Base-by-base conservation (phyloP, 2,888 invertebrate genomes). In the Heteromyza rotundicornis region DNA sequence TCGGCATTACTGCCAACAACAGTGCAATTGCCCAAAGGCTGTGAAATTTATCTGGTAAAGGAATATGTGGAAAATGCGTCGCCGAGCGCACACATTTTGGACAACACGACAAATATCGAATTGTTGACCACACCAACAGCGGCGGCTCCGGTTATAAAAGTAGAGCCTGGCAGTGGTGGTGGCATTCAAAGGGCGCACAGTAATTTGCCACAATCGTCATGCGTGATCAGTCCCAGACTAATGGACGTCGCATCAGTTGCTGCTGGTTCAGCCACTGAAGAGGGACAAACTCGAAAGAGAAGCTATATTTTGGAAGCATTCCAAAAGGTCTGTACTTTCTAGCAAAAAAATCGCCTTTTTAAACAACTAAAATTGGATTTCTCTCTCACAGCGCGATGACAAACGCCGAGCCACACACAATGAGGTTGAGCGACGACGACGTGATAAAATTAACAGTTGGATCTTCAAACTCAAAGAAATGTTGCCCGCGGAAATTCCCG, bases 391-490 rank as follows among this genome's bases (percentile, higher is more conserved):
- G 90, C 88, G 94, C 64, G 95, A 96, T 76, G 95, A 96, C 75
- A 89, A 92, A 77, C 86, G 96, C 69, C 86, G 96, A 79, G 95
- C 94, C 2, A 96, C 95, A 19, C 96, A 97, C 82, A 97, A 97
- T 80, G 96, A 96, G 86, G 96, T 98, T 1, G 97, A 98, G 82
- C 87, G 97, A 72, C 86, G 97, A 66, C 86, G 98, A 51, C 85
- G 98, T 71, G 96, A 97, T 79, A 98, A 97, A 86, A 98, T 98
- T 67, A 98, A 98, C 82, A 94, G 91, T 78, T 98, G 97, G 97
- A 98, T 98, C 69, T 90, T 92, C 56, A 95, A 94, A 82, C 84
- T 98, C 62, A 94, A 95, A 1, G 93, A 95, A 78, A 89, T 97
- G 68, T 91, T 98, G 58, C 96, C 96, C 1, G 90, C 85, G 2